Evolutionary conservation across 2,888 invertebrate genomes (phyloP).

Genomic region (Ommatoiulus sabulosus): DNA sequence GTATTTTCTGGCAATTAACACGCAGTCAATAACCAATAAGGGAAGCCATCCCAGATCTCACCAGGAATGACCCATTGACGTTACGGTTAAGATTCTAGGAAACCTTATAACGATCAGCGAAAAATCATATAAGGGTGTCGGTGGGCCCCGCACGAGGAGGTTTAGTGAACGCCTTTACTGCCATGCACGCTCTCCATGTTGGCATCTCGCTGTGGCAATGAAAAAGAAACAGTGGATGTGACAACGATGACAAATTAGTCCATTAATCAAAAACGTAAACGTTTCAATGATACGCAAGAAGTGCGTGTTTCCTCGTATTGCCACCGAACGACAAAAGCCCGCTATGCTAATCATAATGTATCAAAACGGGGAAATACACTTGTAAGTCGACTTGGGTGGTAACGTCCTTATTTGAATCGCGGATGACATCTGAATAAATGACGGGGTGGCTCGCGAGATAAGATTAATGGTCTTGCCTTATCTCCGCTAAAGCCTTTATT

Average conservation of each 20-base stretch:
- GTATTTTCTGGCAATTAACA: not conserved
- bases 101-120: not conserved
- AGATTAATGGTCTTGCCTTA: conserved; percentile 16
- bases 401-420: not conserved
- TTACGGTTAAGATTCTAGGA: not conserved
- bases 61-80: not conserved
- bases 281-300: not conserved
- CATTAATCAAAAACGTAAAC: not conserved
- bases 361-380: not conserved
- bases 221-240: not conserved
- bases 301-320: not conserved
- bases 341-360: not conserved
- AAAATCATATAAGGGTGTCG: not conserved
- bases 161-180: not conserved
- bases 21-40: not conserved
- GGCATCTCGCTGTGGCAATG: not conserved
- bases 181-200: not conserved
- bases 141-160: not conserved
- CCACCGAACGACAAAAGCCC: not conserved
- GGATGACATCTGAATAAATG: not conserved
- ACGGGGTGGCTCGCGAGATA: not conserved
- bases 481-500: not conserved
- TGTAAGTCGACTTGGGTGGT: not conserved
- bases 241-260: conserved; percentile 13
- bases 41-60: not conserved